Conservation (phyloP, 2,113 vertebrate genomes). For the Sceloporus undulatus region DNA sequence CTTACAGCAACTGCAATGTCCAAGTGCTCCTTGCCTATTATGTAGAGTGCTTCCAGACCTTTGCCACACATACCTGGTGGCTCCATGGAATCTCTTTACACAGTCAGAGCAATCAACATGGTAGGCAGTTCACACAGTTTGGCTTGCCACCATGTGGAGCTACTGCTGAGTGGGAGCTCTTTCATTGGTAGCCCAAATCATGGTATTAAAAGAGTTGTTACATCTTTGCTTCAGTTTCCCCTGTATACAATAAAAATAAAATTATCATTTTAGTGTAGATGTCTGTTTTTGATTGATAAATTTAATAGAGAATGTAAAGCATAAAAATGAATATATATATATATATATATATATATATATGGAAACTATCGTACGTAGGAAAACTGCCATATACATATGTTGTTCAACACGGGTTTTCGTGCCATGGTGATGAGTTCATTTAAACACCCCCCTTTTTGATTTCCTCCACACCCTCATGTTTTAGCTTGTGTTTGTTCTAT, state of each 20-base stretch:
- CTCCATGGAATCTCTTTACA: neutral
- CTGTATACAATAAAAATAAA: neutral
- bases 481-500: no score
- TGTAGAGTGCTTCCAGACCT: neutral
- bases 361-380: neutral
- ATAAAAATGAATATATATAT: no score
- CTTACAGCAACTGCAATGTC: neutral
- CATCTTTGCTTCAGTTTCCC: neutral
- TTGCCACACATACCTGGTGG: neutral
- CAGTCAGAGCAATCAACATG: neutral
- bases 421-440: no score
- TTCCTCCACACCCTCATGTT: no score
- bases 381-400: neutral
- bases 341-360: no score
- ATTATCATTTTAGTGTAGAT: no score
- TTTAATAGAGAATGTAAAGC: neutral
- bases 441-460: no score
- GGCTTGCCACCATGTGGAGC: slow-evolving; percentile 11
- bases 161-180: neutral
- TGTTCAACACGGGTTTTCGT: no score
- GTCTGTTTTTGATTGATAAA: neutral
- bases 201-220: neutral
- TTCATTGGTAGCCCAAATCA: neutral
- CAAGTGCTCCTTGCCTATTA: neutral
- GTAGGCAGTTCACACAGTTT: neutral